phyloP scores from a whole-genome alignment of 1,140 invertebrate genomes.

The Forficula auricularia region DNA sequence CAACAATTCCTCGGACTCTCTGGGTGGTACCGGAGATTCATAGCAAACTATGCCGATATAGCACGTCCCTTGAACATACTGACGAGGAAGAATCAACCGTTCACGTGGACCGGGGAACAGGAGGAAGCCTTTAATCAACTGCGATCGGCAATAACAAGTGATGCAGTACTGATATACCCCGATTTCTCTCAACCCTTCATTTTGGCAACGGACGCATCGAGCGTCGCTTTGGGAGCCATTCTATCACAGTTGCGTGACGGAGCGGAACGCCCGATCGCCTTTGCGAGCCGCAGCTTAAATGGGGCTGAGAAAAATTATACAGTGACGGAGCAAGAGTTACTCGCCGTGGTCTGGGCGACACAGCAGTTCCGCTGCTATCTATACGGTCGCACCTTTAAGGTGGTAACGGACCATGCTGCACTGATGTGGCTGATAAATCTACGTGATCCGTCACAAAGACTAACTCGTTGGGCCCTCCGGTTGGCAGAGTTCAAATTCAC shows the following conservation, averaged over 20 bases:
- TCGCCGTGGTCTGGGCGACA: no score
- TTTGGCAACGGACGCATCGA: slow-evolving; percentile 7
- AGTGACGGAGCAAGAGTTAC: no score
- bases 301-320: slow-evolving; percentile 16
- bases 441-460: no score
- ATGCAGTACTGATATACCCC: slow-evolving; percentile 1
- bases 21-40: slow-evolving; percentile 12
- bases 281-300: slow-evolving; percentile 6
- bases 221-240: slow-evolving; percentile 1
- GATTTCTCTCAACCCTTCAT: slow-evolving; percentile 8
- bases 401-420: no score
- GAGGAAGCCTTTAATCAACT: slow-evolving; percentile 2
- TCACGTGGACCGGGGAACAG: not conserved
- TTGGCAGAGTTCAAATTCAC: no score
- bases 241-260: no score
- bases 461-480: no score
- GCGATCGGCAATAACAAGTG: not conserved
- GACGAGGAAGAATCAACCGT: slow-evolving; percentile 1
- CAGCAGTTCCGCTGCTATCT: no score
- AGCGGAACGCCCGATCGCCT: slow-evolving; percentile 4
- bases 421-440: no score
- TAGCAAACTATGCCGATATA: no score
- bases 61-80: slow-evolving; percentile 1
- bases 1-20: slow-evolving; percentile 17
- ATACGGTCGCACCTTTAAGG: no score